Evolutionary conservation across 2,113 vertebrate species (phyloP).

Genomic region (Zingel zingel): DNA sequence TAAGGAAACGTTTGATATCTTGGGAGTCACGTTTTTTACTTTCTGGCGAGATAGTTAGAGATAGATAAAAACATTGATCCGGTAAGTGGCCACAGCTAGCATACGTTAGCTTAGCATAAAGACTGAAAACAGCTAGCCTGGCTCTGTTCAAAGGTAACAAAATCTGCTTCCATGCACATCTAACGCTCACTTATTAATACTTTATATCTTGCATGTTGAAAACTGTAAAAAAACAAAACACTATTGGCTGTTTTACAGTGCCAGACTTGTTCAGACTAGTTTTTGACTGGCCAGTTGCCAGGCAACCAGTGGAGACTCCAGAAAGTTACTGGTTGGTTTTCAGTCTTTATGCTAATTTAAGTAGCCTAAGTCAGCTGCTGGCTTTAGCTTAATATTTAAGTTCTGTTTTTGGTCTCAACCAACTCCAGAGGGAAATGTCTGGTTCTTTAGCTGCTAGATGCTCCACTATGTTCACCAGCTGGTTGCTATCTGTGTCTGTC

Average conservation of each 20-base stretch:
- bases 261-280: not conserved
- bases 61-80: not conserved
- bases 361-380: too few species aligned
- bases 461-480: not conserved
- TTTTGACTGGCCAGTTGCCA: not conserved
- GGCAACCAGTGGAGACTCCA: not conserved
- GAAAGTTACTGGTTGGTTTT: not conserved
- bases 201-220: not conserved
- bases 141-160: not conserved
- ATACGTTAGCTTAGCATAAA: not conserved
- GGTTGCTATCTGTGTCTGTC: not conserved
- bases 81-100: not conserved
- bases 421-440: not conserved
- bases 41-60: not conserved
- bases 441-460: not conserved
- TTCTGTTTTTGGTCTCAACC: not conserved
- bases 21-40: slow-evolving; percentile 4
- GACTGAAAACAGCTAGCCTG: not conserved
- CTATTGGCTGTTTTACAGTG: too few species aligned
- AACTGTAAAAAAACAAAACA: not conserved
- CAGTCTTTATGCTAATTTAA: too few species aligned
- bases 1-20: slow-evolving; percentile 6
- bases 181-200: not conserved
- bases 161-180: not conserved
- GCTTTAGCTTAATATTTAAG: not conserved